Conservation (phyloP, 2,113 vertebrate genomes). For the Bagarius yarrelli region DNA sequence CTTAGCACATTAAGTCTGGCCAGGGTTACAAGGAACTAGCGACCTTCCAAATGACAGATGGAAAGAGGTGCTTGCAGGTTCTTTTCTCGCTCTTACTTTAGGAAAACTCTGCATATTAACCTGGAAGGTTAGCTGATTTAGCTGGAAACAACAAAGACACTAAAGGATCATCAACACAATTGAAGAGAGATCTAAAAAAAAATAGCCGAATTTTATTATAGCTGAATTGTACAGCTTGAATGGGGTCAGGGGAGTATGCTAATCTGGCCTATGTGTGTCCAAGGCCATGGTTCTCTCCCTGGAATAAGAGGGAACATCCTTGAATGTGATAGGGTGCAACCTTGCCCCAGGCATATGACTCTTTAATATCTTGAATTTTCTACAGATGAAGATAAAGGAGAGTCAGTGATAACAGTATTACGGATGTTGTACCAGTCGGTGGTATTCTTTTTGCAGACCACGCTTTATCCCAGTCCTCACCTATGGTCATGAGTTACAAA, state of each 20-base stretch:
- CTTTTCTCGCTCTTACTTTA: no score
- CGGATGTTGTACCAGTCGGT: background rate
- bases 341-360: background rate
- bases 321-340: background rate
- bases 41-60: background rate
- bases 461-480: background rate
- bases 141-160: background rate
- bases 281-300: background rate
- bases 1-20: background rate
- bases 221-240: background rate
- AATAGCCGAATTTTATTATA: no score
- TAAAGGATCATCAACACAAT: background rate
- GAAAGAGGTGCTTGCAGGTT: background rate
- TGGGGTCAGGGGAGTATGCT: background rate
- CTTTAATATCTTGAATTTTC: background rate
- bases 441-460: background rate
- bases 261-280: background rate
- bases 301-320: background rate
- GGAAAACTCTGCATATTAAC: background rate
- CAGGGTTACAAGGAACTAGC: background rate
- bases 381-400: no score
- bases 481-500: background rate
- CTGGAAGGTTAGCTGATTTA: background rate
- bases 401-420: background rate
- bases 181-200: no score